Percentiles rank a stretch among this genome's conserved stretches.
Evolutionary conservation across 2,888 invertebrate species (phyloP).

Genomic region (Dastarcus helophoroides): DNA sequence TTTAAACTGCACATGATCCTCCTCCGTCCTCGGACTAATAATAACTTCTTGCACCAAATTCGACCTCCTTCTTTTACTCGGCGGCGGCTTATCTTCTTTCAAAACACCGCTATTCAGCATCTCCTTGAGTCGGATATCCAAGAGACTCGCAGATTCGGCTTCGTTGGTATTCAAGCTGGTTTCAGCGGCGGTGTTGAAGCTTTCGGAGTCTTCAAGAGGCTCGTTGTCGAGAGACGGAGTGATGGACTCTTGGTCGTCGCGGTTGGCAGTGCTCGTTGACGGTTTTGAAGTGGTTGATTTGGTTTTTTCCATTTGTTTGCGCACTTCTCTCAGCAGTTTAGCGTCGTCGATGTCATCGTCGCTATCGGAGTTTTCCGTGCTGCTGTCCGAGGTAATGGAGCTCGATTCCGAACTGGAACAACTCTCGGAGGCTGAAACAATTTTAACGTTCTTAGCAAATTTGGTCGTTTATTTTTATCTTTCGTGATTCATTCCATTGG

Average conservation of each 20-base stretch:
- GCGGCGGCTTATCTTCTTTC: slow-evolving; percentile 22
- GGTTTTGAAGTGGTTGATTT: slow-evolving; percentile 14
- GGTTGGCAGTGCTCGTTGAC: slow-evolving; percentile 4
- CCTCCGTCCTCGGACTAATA: slow-evolving; percentile 66
- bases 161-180: too few species aligned
- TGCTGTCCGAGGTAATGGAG: slow-evolving; percentile 37
- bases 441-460: too few species aligned
- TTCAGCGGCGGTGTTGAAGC: slow-evolving; percentile 23
- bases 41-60: slow-evolving; percentile 52
- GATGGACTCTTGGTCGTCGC: slow-evolving; percentile 24
- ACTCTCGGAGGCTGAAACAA: slow-evolving; percentile 12
- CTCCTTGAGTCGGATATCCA: slow-evolving; percentile 29
- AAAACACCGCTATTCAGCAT: slow-evolving; percentile 26
- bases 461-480: too few species aligned
- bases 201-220: slow-evolving; percentile 22
- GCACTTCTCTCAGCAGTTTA: slow-evolving; percentile 30
- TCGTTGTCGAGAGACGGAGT: slow-evolving; percentile 15
- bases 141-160: slow-evolving; percentile 23
- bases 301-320: slow-evolving; percentile 26
- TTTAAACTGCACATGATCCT: slow-evolving; percentile 58
- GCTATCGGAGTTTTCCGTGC: slow-evolving; percentile 40
- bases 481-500: too few species aligned
- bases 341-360: slow-evolving; percentile 38
- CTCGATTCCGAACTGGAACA: slow-evolving; percentile 34
- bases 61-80: slow-evolving; percentile 38